Conservation (phyloP, 2,113 vertebrate genomes). For the Okapia johnstoni region DNA sequence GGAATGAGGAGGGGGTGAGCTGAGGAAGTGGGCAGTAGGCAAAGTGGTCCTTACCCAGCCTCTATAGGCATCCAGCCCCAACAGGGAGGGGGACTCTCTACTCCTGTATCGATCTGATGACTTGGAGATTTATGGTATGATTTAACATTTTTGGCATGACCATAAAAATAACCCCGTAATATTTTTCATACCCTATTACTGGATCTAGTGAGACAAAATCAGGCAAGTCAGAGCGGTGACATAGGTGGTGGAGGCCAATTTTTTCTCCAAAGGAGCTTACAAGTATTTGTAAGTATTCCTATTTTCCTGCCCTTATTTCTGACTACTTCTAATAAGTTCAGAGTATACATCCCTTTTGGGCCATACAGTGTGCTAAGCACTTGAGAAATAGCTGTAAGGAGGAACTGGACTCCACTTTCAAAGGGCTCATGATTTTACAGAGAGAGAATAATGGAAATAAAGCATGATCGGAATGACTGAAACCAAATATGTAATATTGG, state of each 20-base stretch:
- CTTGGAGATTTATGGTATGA: neutral
- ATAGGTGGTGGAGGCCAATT: neutral
- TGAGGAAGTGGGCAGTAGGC: neutral
- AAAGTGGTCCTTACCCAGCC: neutral
- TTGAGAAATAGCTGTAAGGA: neutral
- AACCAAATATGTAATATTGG: neutral
- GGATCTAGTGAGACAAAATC: neutral
- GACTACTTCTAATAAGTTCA: neutral
- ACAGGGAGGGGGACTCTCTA: neutral
- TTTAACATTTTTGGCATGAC: neutral
- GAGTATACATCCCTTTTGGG: fast-evolving
- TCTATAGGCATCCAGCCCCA: neutral
- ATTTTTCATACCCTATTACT: neutral
- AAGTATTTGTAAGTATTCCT: neutral
- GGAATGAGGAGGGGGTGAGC: neutral
- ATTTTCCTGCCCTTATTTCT: neutral
- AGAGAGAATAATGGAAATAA: neutral
- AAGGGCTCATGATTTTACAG: neutral
- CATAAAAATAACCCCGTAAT: neutral
- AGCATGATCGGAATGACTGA: neutral
- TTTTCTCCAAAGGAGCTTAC: neutral
- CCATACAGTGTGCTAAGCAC: neutral
- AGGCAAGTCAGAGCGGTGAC: neutral
- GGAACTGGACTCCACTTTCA: neutral
- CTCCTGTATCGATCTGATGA: neutral